Percentiles rank a stretch among this genome's conserved stretches.
These are phyloP conservation scores for Chamaetylas fuelleborni DNA, from an alignment of 2,113 vertebrate genomes.

Conservation along the genomic window DNA sequence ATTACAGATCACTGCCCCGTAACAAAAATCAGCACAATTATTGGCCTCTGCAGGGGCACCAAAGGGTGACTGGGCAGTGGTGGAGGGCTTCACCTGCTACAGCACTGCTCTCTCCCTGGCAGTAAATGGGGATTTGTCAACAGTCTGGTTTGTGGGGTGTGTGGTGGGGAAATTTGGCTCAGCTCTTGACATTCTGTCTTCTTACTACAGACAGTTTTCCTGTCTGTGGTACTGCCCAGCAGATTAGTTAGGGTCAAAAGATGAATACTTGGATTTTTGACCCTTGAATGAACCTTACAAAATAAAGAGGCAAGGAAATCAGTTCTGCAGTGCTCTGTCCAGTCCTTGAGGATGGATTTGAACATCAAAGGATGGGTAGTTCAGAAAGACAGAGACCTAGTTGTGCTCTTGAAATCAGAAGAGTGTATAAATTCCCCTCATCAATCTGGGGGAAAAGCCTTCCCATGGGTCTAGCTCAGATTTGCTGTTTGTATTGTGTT, in stretches of 20 bases:
- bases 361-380: slow-evolving; percentile 39
- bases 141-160: neutral
- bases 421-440: neutral
- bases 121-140: neutral
- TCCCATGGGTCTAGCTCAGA: neutral
- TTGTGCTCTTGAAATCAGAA: neutral
- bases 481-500: neutral
- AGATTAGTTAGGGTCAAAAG: slow-evolving; percentile 63
- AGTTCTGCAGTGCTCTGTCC: slow-evolving; percentile 36
- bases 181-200: neutral
- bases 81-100: slow-evolving; percentile 15
- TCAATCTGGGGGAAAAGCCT: neutral
- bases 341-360: slow-evolving; percentile 11
- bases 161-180: neutral
- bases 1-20: slow-evolving; percentile 32
- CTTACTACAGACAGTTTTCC: neutral
- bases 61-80: neutral
- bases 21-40: slow-evolving; percentile 7
- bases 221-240: neutral
- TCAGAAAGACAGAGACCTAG: slow-evolving; percentile 14
- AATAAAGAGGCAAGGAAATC: slow-evolving; percentile 59
- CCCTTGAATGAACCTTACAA: slow-evolving; percentile 71
- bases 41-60: neutral
- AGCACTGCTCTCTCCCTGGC: neutral
- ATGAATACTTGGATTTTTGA: slow-evolving; percentile 66